Percentiles rank a stretch among this genome's conserved stretches.
Evolutionary conservation across 2,797 vertebrate genomes (phyloP).

Genomic region (Stomatorhinus walkeri): DNA sequence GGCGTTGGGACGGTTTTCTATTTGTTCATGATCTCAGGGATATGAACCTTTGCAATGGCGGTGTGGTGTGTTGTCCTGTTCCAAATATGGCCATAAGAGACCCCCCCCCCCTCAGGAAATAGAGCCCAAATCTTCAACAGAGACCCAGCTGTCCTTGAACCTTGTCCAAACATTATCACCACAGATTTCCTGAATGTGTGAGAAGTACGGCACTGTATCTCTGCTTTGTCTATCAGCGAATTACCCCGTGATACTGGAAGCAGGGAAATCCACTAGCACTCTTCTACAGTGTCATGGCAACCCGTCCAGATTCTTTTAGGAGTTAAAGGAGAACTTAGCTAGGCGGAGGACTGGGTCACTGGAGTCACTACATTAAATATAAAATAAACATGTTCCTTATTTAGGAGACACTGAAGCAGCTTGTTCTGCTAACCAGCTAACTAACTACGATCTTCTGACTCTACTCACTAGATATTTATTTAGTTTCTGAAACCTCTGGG

Average conservation of each 20-base stretch:
- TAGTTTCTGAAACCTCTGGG: neutral
- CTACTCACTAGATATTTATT: neutral
- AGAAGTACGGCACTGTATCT: neutral
- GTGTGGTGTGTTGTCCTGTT: neutral
- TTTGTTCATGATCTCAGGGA: neutral
- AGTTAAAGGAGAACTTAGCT: neutral
- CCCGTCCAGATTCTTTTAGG: neutral
- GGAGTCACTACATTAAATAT: neutral
- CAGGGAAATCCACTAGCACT: neutral
- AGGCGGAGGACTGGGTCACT: neutral
- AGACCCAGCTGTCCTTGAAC: neutral
- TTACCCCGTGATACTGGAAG: neutral
- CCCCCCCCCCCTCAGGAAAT: neutral
- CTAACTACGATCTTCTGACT: neutral
- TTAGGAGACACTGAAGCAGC: neutral
- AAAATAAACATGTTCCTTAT: neutral
- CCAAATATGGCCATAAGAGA: neutral
- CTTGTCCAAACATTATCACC: neutral
- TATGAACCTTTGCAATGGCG: neutral
- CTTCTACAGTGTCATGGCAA: neutral
- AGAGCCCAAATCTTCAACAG: neutral
- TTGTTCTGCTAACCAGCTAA: neutral
- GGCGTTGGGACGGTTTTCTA: neutral
- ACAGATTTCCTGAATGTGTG: neutral
- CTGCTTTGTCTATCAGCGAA: neutral